Percentiles rank a stretch among this genome's conserved stretches.
These are phyloP conservation scores for Tinea trinotella DNA, from an alignment of 2,888 invertebrate genomes.

Conservation along the genomic window DNA sequence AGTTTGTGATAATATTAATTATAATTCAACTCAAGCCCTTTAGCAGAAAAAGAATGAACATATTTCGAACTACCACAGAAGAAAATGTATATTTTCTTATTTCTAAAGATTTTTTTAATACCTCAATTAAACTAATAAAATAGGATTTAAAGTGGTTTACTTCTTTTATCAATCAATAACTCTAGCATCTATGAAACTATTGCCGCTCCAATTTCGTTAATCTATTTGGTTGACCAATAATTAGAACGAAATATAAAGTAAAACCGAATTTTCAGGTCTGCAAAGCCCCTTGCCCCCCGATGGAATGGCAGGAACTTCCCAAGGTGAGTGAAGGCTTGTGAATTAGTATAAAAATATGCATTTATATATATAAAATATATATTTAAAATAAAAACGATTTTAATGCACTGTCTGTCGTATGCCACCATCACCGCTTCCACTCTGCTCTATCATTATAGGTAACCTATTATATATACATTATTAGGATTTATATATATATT, in stretches of 20 bases:
- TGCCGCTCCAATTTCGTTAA: too few species aligned
- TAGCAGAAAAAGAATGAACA: too few species aligned
- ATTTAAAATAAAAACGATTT: constrained; percentile 64
- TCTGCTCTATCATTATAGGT: constrained; percentile 74
- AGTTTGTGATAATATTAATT: too few species aligned
- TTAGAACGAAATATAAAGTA: neutral
- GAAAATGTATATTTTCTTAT: too few species aligned
- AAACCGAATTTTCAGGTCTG: constrained; percentile 57
- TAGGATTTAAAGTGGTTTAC: too few species aligned
- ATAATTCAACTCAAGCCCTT: too few species aligned
- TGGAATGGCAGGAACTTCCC: constrained; percentile 86
- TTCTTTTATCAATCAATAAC: too few species aligned
- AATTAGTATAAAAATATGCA: constrained; percentile 65
- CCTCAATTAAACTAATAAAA: too few species aligned
- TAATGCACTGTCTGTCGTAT: constrained; percentile 74
- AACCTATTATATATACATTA: constrained; percentile 51
- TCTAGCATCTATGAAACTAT: too few species aligned
- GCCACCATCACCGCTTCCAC: constrained; percentile 74
- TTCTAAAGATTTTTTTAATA: too few species aligned
- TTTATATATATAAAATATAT: constrained; percentile 66
- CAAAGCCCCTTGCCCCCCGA: constrained; percentile 75
- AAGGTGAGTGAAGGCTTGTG: constrained; percentile 81
- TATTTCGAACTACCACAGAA: too few species aligned
- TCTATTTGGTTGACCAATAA: too few species aligned
- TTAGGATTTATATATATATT: constrained; percentile 56